phyloP scores from a whole-genome alignment of 2,797 vertebrate genomes.

The Oceanodroma leucorhoa region DNA sequence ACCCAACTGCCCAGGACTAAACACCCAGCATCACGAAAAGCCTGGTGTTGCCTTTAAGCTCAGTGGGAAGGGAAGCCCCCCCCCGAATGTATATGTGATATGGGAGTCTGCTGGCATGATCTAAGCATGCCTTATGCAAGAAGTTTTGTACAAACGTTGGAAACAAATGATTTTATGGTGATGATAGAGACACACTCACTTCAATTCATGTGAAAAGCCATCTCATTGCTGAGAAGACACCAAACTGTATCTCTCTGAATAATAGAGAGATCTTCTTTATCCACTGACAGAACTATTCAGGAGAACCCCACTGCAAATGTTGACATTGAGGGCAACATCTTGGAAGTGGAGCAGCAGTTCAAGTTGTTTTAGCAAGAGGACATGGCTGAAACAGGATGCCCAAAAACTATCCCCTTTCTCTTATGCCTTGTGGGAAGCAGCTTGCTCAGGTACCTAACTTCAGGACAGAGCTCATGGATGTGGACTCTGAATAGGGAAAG shows the following conservation, averaged over 20 bases:
- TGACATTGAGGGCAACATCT: accelerated
- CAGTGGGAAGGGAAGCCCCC: not conserved
- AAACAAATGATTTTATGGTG: not conserved
- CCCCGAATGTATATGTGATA: not conserved
- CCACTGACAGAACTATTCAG: not conserved
- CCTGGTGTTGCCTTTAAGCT: not conserved
- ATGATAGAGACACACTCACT: not conserved
- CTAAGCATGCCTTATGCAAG: not conserved
- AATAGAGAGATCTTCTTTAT: not conserved
- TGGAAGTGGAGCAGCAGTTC: not conserved
- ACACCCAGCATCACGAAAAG: not conserved
- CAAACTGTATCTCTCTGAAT: not conserved
- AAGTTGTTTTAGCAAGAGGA: not conserved
- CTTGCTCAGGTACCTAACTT: not conserved
- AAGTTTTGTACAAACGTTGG: not conserved
- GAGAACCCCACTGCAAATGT: not conserved
- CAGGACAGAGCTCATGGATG: not conserved
- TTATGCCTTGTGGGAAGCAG: not conserved
- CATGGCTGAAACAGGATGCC: not conserved
- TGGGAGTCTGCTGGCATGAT: not conserved
- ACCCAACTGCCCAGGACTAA: not conserved
- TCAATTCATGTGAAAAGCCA: accelerated
- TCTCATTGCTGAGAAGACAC: not conserved
- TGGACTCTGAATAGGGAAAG: not conserved
- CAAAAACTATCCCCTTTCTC: not conserved